These are phyloP conservation scores for Criorhina ranunculi DNA, from an alignment of 2,888 invertebrate genomes.

Conservation along the genomic window DNA sequence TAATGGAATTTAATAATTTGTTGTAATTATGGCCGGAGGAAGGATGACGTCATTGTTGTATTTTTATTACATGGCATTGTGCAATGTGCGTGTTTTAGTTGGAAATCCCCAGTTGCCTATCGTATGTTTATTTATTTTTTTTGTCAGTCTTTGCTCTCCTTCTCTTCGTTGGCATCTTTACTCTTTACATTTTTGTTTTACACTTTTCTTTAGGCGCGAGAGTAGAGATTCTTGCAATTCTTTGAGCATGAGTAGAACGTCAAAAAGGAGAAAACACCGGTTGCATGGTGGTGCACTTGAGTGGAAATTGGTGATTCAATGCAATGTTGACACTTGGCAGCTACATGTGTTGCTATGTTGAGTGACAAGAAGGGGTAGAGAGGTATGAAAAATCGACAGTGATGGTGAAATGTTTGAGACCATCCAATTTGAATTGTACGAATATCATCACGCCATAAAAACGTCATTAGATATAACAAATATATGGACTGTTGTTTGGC, in stretches of 20 bases:
- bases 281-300: conserved; percentile 55
- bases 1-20: conserved; percentile 25
- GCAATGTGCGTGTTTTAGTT: conserved; percentile 60
- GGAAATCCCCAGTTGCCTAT: conserved; percentile 66
- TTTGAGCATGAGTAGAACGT: conserved; percentile 65
- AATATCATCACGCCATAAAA: no score
- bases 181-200: conserved; percentile 3
- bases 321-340: conserved; percentile 24
- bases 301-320: conserved; percentile 38
- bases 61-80: conserved; percentile 64
- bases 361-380: neutral
- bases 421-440: no score
- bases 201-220: conserved; percentile 14
- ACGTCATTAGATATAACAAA: no score
- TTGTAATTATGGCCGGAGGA: conserved; percentile 26
- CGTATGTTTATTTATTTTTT: conserved; percentile 23
- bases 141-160: conserved; percentile 15
- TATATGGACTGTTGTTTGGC: no score
- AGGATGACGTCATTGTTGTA: conserved; percentile 62
- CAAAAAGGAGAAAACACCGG: conserved; percentile 62
- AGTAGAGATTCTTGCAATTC: conserved; percentile 62
- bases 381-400: no score
- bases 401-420: no score
- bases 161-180: neutral
- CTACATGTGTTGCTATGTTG: conserved; percentile 1